Evolutionary conservation across 2,797 vertebrate species (phyloP).

Genomic region (Apodemus agrarius): DNA sequence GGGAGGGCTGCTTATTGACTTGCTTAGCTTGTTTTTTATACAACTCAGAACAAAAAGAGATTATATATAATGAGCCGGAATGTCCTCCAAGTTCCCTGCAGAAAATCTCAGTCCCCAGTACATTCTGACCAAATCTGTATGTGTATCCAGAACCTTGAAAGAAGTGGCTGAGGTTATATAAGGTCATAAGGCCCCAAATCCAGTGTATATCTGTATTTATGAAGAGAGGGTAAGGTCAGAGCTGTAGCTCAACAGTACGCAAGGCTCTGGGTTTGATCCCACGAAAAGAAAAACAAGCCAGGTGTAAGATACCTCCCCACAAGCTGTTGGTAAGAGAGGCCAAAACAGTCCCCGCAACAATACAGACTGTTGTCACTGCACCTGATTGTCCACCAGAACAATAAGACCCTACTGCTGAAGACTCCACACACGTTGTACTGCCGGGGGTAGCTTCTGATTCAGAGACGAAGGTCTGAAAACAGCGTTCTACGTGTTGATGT

Average conservation of each 20-base stretch:
- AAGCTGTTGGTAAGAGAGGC: not conserved
- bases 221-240: not conserved
- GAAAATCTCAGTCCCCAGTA: not conserved
- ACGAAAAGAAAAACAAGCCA: not conserved
- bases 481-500: not conserved
- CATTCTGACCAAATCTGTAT: not conserved
- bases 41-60: too few species aligned
- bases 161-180: not conserved
- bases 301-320: not conserved
- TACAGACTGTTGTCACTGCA: not conserved
- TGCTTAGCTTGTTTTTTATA: not conserved
- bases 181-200: not conserved
- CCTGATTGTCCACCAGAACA: not conserved
- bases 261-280: not conserved
- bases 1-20: not conserved
- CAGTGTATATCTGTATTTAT: not conserved
- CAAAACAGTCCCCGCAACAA: not conserved
- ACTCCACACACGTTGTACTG: not conserved
- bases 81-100: not conserved
- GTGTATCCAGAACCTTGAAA: not conserved
- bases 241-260: not conserved
- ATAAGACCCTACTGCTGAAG: not conserved
- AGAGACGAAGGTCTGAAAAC: not conserved
- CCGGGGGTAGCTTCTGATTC: not conserved
- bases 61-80: not conserved